Conservation (phyloP, 2,888 invertebrate genomes). For the Pachydiplax longipennis region DNA sequence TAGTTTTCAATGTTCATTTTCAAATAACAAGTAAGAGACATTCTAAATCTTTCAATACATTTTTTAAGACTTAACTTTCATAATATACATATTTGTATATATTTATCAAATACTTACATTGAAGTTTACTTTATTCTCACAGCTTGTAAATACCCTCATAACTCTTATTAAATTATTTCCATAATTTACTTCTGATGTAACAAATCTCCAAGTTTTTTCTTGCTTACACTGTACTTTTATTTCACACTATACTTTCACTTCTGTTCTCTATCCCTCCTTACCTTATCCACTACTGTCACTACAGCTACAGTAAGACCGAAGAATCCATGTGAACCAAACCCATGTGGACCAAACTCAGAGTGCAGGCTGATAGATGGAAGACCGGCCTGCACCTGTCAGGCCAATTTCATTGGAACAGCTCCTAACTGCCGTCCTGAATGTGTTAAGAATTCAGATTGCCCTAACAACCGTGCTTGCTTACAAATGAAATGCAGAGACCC, state of each 20-base stretch:
- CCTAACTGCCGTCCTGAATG: constrained; percentile 54
- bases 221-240: not conserved
- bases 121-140: not conserved
- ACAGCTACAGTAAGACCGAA: constrained; percentile 39
- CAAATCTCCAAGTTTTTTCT: not conserved
- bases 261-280: constrained; percentile 49
- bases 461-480: constrained; percentile 56
- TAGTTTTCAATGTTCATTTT: not conserved
- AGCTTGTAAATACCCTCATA: not conserved
- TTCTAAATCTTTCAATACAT: not conserved
- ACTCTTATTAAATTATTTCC: not conserved
- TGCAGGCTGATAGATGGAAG: constrained; percentile 65
- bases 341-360: constrained; percentile 71
- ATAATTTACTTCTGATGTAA: not conserved
- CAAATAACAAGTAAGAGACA: not conserved
- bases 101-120: not conserved
- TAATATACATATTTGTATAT: not conserved
- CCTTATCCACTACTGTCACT: constrained; percentile 53
- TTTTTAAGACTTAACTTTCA: not conserved
- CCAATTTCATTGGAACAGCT: constrained; percentile 55
- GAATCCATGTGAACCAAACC: constrained; percentile 65
- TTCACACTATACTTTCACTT: constrained; percentile 41
- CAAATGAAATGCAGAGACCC: constrained; percentile 55
- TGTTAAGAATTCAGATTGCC: constrained; percentile 53
- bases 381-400: constrained; percentile 54